Evolutionary conservation across 92 coral and sea anemone genomes (phyloP).

Genomic region (Epizoanthus ramosus): DNA sequence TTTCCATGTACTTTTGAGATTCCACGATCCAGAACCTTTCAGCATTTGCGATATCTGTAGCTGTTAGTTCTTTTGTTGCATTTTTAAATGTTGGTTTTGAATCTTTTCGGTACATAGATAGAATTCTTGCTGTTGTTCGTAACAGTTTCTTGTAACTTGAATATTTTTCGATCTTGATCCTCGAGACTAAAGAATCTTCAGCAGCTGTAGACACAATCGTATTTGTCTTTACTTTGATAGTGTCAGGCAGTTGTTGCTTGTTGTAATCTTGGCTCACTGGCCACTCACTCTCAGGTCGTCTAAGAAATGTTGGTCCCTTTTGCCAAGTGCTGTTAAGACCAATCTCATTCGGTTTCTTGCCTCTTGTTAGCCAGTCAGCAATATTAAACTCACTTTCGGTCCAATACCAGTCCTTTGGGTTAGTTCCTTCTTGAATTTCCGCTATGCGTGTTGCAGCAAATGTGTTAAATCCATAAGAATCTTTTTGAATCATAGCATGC

Average conservation of each 20-base stretch:
- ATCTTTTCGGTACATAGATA: constrained; percentile 12
- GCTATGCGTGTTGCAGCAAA: no score
- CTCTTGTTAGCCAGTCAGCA: constrained; percentile 45
- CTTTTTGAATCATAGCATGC: no score
- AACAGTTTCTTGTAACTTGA: constrained; percentile 44
- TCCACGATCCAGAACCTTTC: constrained; percentile 34
- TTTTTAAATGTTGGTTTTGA: constrained; percentile 40
- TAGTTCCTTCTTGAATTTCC: constrained; percentile 30
- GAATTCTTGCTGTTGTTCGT: constrained; percentile 47
- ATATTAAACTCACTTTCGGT: constrained; percentile 19
- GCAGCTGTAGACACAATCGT: background rate
- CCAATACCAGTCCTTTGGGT: constrained; percentile 19
- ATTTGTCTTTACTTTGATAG: constrained; percentile 5
- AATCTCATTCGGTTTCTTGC: constrained; percentile 44
- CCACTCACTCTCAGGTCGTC: constrained; percentile 7
- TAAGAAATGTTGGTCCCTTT: constrained; percentile 46
- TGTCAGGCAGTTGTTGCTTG: constrained; percentile 40
- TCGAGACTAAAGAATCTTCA: no score
- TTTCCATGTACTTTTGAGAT: constrained; percentile 3
- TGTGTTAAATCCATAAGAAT: no score
- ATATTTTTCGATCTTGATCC: background rate
- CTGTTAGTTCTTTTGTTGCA: background rate
- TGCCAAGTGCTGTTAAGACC: constrained; percentile 39
- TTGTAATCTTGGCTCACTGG: background rate
- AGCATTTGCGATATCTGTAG: constrained; percentile 11